These are phyloP conservation scores for Stenopsyche tienmushanensis DNA, from an alignment of 1,140 invertebrate species.

Conservation along the genomic window DNA sequence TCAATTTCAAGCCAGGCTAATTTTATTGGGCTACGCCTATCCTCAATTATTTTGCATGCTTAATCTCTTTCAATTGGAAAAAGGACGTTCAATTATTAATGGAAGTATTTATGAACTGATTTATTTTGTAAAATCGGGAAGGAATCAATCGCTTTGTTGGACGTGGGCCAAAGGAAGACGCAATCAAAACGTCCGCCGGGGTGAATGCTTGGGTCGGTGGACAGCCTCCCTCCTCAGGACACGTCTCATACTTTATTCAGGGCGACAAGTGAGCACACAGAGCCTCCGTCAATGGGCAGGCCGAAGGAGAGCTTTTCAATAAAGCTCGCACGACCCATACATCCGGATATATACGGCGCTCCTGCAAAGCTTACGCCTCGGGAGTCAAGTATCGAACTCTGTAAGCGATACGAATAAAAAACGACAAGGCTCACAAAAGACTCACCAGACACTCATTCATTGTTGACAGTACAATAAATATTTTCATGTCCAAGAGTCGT, in stretches of 20 bases:
- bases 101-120: no score
- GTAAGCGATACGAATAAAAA: constrained; percentile 6
- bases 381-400: background rate
- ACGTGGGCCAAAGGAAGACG: background rate
- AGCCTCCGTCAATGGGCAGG: constrained; percentile 14
- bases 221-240: background rate
- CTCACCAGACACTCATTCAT: no score
- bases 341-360: background rate
- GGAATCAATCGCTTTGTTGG: constrained; percentile 5
- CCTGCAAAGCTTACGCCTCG: background rate
- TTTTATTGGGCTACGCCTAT: no score
- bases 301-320: constrained; percentile 22
- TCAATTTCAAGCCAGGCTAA: no score
- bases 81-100: no score
- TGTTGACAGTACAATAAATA: no score
- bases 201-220: background rate
- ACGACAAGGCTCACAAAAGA: background rate
- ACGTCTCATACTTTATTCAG: constrained; percentile 37
- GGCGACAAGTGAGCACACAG: constrained; percentile 30
- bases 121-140: background rate
- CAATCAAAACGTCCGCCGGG: constrained; percentile 1
- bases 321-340: background rate
- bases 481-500: no score
- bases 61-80: no score
- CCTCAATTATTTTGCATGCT: background rate